These are phyloP conservation scores for Apocrypta bakeri DNA, from an alignment of 1,140 invertebrate genomes.

Conservation along the genomic window DNA sequence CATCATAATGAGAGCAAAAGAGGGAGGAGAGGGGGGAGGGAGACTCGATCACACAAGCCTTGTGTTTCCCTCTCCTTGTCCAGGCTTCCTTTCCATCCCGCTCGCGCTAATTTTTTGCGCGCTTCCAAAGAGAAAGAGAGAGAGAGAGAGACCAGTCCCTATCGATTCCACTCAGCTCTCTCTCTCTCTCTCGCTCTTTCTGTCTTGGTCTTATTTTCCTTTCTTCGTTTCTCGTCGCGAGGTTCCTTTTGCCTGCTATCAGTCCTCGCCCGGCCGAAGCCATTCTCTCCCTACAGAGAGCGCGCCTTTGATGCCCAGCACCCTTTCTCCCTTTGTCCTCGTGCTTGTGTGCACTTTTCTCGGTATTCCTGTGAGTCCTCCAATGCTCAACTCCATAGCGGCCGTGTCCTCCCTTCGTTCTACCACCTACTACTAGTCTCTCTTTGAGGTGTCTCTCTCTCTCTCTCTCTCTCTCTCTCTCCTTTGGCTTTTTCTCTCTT, in stretches of 20 bases:
- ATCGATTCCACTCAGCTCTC: slow-evolving; percentile 33
- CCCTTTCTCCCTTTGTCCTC: slow-evolving; percentile 28
- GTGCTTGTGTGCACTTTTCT: slow-evolving; percentile 38
- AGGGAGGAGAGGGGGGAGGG: background rate
- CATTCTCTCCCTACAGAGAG: slow-evolving; percentile 12
- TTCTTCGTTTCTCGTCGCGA: slow-evolving; percentile 27
- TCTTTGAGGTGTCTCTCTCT: background rate
- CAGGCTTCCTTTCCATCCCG: background rate
- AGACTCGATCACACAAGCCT: slow-evolving; percentile 39
- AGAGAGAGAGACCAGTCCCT: slow-evolving; percentile 22
- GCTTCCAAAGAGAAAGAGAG: too few relatives aligned
- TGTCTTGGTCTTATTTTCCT: slow-evolving; percentile 27
- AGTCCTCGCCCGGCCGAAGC: slow-evolving; percentile 47
- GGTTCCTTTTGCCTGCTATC: slow-evolving; percentile 51
- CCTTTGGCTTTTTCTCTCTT: background rate
- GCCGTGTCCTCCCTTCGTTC: background rate
- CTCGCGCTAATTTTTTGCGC: background rate
- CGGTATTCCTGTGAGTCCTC: slow-evolving; percentile 29
- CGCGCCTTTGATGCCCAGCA: slow-evolving; percentile 43
- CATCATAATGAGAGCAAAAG: slow-evolving; percentile 53
- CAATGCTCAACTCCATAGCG: slow-evolving; percentile 1
- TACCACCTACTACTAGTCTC: too few relatives aligned
- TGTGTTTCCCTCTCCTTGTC: slow-evolving; percentile 29
- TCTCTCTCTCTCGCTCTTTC: background rate
- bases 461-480: background rate